Conservation (phyloP, 1,140 invertebrate genomes). For the Ruditapes philippinarum region DNA sequence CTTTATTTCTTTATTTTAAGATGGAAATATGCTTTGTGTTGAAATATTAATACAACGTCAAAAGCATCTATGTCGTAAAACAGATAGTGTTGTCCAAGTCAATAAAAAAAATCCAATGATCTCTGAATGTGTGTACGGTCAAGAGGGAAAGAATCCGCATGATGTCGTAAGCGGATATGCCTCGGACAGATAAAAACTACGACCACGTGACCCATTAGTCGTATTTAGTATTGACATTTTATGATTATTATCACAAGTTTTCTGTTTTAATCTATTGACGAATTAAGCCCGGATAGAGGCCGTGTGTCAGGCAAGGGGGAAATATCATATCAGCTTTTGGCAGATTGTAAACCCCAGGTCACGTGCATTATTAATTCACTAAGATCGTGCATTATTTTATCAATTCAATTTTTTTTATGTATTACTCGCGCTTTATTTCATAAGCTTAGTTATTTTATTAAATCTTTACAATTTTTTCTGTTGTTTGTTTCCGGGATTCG, state of each 20-base stretch:
- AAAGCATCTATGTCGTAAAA: constrained; percentile 8
- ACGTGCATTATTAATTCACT: too few species aligned
- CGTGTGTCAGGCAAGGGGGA: neutral
- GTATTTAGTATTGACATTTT: constrained; percentile 13
- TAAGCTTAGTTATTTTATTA: too few species aligned
- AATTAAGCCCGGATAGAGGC: neutral
- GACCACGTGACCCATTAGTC: constrained; percentile 41
- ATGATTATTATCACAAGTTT: constrained; percentile 35
- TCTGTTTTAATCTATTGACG: constrained; percentile 35
- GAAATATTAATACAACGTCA: too few species aligned
- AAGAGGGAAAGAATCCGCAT: constrained; percentile 42
- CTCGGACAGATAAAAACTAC: constrained; percentile 43
- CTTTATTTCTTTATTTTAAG: too few species aligned
- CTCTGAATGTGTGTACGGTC: constrained; percentile 5
- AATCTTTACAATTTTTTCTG: too few species aligned
- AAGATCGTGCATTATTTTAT: too few species aligned
- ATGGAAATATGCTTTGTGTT: too few species aligned
- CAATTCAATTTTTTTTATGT: too few species aligned
- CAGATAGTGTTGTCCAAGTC: neutral
- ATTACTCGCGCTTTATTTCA: too few species aligned
- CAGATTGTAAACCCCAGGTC: too few species aligned
- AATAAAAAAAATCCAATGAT: neutral
- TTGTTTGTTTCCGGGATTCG: too few species aligned
- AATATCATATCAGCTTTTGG: neutral
- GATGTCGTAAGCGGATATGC: constrained; percentile 50